Conservation (phyloP, 2,113 vertebrate genomes). For the Pseudois nayaur region DNA sequence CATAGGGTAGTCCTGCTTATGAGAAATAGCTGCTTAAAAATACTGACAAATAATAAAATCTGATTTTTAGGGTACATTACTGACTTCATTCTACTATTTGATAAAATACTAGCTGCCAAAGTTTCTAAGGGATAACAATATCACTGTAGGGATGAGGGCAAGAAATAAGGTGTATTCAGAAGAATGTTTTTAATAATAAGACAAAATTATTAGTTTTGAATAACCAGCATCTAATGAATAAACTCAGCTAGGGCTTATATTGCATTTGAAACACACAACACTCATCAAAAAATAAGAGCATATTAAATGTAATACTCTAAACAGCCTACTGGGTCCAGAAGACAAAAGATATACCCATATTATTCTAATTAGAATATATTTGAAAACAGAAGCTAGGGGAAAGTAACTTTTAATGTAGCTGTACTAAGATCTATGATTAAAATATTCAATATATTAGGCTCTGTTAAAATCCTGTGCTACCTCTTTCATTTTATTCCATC, state of each 20-base stretch:
- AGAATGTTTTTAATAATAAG: neutral
- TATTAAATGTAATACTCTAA: neutral
- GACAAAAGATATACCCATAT: neutral
- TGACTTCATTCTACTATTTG: neutral
- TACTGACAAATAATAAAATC: neutral
- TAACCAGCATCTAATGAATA: neutral
- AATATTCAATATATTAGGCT: neutral
- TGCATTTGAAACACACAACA: neutral
- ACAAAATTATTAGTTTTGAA: neutral
- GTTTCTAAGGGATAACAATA: neutral
- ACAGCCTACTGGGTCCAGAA: neutral
- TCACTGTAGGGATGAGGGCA: neutral
- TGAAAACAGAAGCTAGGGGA: neutral
- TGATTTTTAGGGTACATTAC: neutral
- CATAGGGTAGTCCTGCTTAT: neutral
- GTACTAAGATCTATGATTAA: neutral
- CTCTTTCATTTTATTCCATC: neutral
- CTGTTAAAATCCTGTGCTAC: neutral
- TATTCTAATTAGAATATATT: neutral
- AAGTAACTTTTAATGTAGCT: neutral
- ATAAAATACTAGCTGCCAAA: neutral
- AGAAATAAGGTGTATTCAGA: neutral
- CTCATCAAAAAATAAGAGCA: neutral
- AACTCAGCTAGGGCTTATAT: neutral
- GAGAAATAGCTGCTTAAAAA: neutral